Evolutionary conservation across 2,888 invertebrate species (phyloP).

Genomic region (Ischnura elegans): DNA sequence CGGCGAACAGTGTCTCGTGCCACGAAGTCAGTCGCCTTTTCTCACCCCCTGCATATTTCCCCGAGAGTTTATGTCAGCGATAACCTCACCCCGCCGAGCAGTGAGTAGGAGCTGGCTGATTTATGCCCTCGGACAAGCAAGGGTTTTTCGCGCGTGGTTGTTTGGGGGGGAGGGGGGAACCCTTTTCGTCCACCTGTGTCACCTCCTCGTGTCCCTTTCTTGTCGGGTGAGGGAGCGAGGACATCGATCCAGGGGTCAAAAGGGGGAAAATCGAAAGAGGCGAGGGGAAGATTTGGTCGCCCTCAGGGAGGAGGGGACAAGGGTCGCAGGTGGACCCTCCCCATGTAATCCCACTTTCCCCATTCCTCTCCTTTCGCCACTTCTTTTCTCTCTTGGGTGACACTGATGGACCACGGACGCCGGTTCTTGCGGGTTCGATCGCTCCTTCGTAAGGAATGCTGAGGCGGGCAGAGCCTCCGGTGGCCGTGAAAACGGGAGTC

Average conservation of each 20-base stretch:
- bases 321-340: not conserved
- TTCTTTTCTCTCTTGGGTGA: not conserved
- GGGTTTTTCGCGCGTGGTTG: constrained; percentile 2
- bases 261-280: not conserved
- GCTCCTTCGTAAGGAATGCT: not conserved
- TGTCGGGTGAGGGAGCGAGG: not conserved
- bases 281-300: not conserved
- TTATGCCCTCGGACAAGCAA: not conserved
- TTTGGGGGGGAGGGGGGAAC: not conserved
- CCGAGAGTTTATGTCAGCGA: not conserved
- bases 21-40: not conserved
- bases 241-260: not conserved
- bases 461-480: not conserved
- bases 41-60: not conserved
- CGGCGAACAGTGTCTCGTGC: not conserved
- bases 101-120: not conserved
- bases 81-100: not conserved
- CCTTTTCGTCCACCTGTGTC: constrained; percentile 3
- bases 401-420: not conserved
- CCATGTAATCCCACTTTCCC: not conserved
- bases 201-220: not conserved
- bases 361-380: not conserved
- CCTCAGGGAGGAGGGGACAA: not conserved
- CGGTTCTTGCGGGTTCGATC: not conserved
- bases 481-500: not conserved